These are phyloP conservation scores for Diplodus sargus DNA, from an alignment of 2,797 vertebrate species.

Conservation along the genomic window DNA sequence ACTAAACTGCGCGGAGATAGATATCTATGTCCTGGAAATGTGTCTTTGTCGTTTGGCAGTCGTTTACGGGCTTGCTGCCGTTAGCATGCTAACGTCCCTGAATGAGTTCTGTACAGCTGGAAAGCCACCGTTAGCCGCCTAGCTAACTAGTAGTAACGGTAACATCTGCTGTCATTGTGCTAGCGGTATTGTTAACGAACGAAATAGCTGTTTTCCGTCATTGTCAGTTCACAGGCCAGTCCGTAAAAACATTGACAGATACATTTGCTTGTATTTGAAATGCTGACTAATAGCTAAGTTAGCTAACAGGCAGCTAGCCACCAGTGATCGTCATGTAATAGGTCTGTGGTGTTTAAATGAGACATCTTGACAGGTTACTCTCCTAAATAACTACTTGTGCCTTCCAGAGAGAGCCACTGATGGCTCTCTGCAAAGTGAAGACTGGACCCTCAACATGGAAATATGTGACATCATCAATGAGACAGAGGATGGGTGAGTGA, in stretches of 20 bases:
- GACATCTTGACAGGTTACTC: background rate
- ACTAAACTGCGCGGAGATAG: background rate
- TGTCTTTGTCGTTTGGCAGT: background rate
- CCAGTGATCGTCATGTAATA: slow-evolving; percentile 38
- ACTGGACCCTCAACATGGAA: slow-evolving; percentile 99
- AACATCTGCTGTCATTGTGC: slow-evolving; percentile 42
- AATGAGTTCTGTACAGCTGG: slow-evolving; percentile 58
- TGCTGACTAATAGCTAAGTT: slow-evolving; percentile 5
- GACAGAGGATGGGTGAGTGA: slow-evolving; percentile 96
- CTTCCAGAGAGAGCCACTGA: slow-evolving; percentile 94
- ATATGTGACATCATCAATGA: slow-evolving; percentile 99
- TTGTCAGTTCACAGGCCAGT: background rate
- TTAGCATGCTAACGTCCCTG: slow-evolving; percentile 63
- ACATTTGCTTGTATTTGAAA: background rate
- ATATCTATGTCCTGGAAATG: background rate
- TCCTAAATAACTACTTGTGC: slow-evolving; percentile 6
- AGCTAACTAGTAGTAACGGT: slow-evolving; percentile 58
- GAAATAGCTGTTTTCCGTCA: background rate
- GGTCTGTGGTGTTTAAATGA: background rate
- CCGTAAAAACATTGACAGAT: background rate
- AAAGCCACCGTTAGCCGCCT: slow-evolving; percentile 66
- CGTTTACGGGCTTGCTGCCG: slow-evolving; percentile 26
- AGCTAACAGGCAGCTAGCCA: slow-evolving; percentile 45
- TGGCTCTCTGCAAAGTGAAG: slow-evolving; percentile 96
- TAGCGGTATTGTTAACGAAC: background rate